A percentile compares a stretch with the other conserved stretches of the same genome.
Evolutionary conservation across 1,140 invertebrate genomes (phyloP).

Genomic region (Maniola jurtina): DNA sequence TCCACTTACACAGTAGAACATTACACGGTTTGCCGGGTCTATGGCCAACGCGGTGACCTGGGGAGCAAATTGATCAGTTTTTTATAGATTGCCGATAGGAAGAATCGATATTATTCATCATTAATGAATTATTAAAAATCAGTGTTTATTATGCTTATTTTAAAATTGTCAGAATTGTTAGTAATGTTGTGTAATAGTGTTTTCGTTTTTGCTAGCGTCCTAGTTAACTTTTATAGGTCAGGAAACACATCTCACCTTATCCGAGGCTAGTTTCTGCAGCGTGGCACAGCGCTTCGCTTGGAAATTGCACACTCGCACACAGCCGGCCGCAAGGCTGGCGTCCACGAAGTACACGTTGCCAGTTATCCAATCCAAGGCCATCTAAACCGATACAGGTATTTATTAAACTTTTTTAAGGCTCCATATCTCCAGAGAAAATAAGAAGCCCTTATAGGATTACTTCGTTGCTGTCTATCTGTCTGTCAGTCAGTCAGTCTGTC

Average conservation of each 20-base stretch:
- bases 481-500: too few relatives aligned
- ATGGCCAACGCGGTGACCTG: constrained; percentile 75
- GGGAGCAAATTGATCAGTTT: constrained; percentile 11
- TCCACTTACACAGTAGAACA: constrained; percentile 80
- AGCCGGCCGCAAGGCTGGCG: constrained; percentile 63
- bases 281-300: constrained; percentile 78
- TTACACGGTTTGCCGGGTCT: constrained; percentile 73
- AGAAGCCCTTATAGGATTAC: too few relatives aligned
- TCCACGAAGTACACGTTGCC: constrained; percentile 89
- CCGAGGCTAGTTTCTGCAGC: constrained; percentile 82
- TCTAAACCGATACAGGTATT: constrained; percentile 45
- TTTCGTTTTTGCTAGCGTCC: background rate
- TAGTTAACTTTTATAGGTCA: background rate
- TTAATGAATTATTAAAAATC: too few relatives aligned
- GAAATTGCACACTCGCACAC: constrained; percentile 80
- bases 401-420: background rate
- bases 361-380: constrained; percentile 89
- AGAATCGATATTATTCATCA: too few relatives aligned
- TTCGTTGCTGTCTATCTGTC: too few relatives aligned
- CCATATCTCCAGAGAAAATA: too few relatives aligned
- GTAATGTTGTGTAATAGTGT: too few relatives aligned
- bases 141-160: too few relatives aligned
- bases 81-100: too few relatives aligned
- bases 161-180: too few relatives aligned
- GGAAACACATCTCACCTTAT: constrained; percentile 72